phyloP scores from a whole-genome alignment of 2,113 vertebrate species.

The Laticauda colubrina region DNA sequence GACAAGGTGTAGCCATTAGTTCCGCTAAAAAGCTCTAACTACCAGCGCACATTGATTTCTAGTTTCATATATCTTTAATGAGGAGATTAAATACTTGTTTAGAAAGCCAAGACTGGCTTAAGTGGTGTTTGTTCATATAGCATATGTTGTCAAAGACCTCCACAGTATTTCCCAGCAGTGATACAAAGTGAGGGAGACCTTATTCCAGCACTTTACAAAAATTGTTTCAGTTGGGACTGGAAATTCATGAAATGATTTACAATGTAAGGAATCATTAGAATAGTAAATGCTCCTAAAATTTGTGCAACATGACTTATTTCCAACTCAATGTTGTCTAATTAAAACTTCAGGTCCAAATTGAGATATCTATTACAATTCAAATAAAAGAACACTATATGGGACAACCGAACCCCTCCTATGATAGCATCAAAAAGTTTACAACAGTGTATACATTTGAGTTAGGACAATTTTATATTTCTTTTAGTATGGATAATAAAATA shows the following conservation, averaged over 20 bases:
- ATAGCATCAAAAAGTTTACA: background rate
- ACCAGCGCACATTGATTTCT: slow-evolving; percentile 88
- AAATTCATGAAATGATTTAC: slow-evolving; percentile 32
- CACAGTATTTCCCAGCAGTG: slow-evolving; percentile 78
- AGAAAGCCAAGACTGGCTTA: slow-evolving; percentile 89
- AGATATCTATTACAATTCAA: background rate
- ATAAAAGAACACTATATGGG: background rate
- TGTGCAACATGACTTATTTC: background rate
- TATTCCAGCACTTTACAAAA: slow-evolving; percentile 39
- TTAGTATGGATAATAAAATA: background rate
- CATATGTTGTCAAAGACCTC: slow-evolving; percentile 75
- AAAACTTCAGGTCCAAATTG: background rate
- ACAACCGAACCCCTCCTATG: background rate
- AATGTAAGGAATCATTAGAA: slow-evolving; percentile 40
- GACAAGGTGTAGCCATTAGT: slow-evolving; percentile 95
- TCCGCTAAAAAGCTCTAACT: slow-evolving; percentile 82
- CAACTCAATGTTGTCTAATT: background rate
- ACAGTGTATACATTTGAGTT: background rate
- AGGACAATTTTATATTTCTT: background rate
- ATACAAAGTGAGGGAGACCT: slow-evolving; percentile 49
- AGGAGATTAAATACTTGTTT: slow-evolving; percentile 99
- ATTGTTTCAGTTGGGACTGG: slow-evolving; percentile 25
- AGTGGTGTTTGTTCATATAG: slow-evolving; percentile 80
- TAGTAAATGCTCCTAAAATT: slow-evolving; percentile 44
- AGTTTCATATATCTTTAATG: slow-evolving; percentile 99